Conservation (phyloP, 2,113 vertebrate genomes). For the Cryptomyrus ogoouensis region DNA sequence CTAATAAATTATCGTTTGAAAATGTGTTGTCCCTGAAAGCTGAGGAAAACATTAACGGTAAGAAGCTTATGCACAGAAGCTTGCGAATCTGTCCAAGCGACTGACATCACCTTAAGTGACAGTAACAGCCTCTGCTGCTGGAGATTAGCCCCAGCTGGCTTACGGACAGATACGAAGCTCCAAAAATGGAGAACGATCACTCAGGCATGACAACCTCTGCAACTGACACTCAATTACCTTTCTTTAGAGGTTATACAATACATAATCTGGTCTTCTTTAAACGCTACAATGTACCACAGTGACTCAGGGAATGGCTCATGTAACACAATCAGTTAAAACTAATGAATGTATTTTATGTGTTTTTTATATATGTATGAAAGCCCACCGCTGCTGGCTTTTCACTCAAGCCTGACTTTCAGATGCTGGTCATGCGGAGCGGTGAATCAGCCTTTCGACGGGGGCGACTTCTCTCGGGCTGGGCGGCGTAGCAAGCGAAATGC, state of each 20-base stretch:
- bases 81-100: not conserved
- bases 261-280: not conserved
- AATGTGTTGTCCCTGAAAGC: not conserved
- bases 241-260: not conserved
- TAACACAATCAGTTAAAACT: not conserved
- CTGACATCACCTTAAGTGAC: not conserved
- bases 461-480: not conserved
- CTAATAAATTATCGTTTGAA: not conserved
- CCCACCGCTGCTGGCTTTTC: not conserved
- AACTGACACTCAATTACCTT: not conserved
- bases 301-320: not conserved
- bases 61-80: not conserved
- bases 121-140: not conserved
- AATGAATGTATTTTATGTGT: not conserved
- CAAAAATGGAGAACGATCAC: not conserved
- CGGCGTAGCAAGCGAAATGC: conserved; percentile 10
- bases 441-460: not conserved
- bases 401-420: not conserved
- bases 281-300: not conserved
- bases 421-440: not conserved
- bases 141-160: not conserved
- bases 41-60: not conserved
- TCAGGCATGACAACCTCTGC: too few relatives aligned
- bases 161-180: not conserved
- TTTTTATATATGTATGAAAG: not conserved